Evolutionary conservation across 1,140 invertebrate genomes (phyloP).

Genomic region (Ips nitidus): DNA sequence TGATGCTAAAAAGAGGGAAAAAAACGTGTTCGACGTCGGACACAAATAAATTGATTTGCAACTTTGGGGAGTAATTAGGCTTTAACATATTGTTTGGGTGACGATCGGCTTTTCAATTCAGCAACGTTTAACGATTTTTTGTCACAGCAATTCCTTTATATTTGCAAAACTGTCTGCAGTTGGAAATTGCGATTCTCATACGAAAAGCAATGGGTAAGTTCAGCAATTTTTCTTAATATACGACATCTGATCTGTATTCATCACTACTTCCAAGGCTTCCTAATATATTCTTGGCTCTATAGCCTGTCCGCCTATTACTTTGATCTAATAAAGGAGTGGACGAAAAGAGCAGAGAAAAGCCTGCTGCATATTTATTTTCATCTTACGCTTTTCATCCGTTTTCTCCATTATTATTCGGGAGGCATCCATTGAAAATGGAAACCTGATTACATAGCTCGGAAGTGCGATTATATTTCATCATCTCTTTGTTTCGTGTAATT

Average conservation of each 20-base stretch:
- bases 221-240: conserved; percentile 4
- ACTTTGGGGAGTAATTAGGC: conserved; percentile 16
- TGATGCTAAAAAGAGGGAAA: conserved; percentile 19
- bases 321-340: conserved; percentile 32
- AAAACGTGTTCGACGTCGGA: conserved; percentile 18
- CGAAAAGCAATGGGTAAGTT: not conserved
- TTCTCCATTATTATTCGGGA: conserved; percentile 36
- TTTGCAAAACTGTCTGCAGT: too few species aligned
- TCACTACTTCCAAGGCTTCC: not conserved
- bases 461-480: conserved; percentile 40
- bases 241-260: conserved; percentile 12
- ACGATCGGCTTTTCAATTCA: not conserved
- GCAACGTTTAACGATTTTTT: too few species aligned
- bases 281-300: conserved; percentile 10
- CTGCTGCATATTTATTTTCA: conserved; percentile 40
- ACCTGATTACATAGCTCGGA: conserved; percentile 37
- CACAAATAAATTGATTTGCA: conserved; percentile 29
- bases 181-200: too few species aligned
- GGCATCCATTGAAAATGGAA: conserved; percentile 39
- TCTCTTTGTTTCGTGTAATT: conserved; percentile 40
- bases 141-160: too few species aligned
- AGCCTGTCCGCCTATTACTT: conserved; percentile 21
- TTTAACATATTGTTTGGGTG: conserved; percentile 9
- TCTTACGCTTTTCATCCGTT: conserved; percentile 36
- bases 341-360: conserved; percentile 27